Conservation (phyloP, 2,888 invertebrate species). For the Drosophila birchii region DNA sequence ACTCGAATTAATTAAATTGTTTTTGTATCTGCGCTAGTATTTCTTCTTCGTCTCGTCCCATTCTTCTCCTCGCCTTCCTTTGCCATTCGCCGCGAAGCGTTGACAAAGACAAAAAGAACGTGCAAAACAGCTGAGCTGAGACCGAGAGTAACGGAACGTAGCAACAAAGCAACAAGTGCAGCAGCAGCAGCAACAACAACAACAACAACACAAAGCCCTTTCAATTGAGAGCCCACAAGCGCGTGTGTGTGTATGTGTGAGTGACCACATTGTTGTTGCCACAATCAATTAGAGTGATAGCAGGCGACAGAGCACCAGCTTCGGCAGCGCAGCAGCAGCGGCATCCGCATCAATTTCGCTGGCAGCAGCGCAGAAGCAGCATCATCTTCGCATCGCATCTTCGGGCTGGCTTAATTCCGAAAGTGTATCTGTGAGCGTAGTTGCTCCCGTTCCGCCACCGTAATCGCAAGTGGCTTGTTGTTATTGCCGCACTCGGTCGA, state of each 20-base stretch:
- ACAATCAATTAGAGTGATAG: constrained; percentile 63
- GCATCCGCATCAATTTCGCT: constrained; percentile 34
- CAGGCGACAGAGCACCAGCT: constrained; percentile 28
- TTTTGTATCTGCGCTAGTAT: constrained; percentile 53
- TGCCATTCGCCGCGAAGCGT: constrained; percentile 63
- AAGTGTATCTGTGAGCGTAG: constrained; percentile 71
- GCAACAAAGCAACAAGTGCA: constrained; percentile 49
- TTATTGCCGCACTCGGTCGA: constrained; percentile 30
- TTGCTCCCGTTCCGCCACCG: constrained; percentile 65
- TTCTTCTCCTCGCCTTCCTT: constrained; percentile 13
- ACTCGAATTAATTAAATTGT: constrained; percentile 72
- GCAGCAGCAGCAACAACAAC: constrained; percentile 33
- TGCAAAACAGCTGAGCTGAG: constrained; percentile 77
- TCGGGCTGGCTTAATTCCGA: constrained; percentile 60
- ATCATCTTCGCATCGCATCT: constrained; percentile 31
- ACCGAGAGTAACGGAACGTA: constrained; percentile 43
- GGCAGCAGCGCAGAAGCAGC: constrained; percentile 14
- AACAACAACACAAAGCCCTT: constrained; percentile 41
- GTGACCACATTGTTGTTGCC: constrained; percentile 55
- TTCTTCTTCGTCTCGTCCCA: constrained; percentile 9
- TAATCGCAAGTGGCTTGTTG: constrained; percentile 41
- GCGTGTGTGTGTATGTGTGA: background rate
- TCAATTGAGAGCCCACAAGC: constrained; percentile 20
- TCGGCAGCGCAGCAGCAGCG: constrained; percentile 25
- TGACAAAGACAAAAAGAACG: constrained; percentile 53